phyloP scores from a whole-genome alignment of 2,797 vertebrate genomes.

The Xiphorhynchus erythropygius region DNA sequence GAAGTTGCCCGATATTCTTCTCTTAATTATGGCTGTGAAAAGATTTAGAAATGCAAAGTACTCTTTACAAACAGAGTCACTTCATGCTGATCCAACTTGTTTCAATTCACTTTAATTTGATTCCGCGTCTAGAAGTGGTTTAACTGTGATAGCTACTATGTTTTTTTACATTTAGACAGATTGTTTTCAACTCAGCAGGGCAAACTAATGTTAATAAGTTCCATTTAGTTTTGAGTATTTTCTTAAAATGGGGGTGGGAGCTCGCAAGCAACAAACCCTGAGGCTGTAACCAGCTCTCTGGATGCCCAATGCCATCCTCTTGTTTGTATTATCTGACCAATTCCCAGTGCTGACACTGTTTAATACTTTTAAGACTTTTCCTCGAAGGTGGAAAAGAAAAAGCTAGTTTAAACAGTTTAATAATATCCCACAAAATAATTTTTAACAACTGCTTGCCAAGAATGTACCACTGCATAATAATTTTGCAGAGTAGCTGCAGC shows the following conservation, averaged over 20 bases:
- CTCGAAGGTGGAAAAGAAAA: background rate
- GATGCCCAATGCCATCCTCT: background rate
- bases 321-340: background rate
- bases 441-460: background rate
- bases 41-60: constrained; percentile 40
- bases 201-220: background rate
- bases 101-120: constrained; percentile 4
- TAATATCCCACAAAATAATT: background rate
- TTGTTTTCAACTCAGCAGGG: constrained; percentile 19
- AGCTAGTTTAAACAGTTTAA: background rate
- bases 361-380: background rate
- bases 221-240: constrained; percentile 29
- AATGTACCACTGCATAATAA: background rate
- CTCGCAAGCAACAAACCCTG: background rate
- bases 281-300: background rate
- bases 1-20: constrained; percentile 28
- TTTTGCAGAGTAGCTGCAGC: background rate
- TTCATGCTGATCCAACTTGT: constrained; percentile 4
- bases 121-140: background rate
- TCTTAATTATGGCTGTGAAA: constrained; percentile 63
- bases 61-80: background rate
- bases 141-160: constrained; percentile 13
- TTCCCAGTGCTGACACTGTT: background rate
- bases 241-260: background rate
- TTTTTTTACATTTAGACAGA: background rate